phyloP scores from a whole-genome alignment of 1,140 invertebrate species.

The Sycobia sp. region DNA sequence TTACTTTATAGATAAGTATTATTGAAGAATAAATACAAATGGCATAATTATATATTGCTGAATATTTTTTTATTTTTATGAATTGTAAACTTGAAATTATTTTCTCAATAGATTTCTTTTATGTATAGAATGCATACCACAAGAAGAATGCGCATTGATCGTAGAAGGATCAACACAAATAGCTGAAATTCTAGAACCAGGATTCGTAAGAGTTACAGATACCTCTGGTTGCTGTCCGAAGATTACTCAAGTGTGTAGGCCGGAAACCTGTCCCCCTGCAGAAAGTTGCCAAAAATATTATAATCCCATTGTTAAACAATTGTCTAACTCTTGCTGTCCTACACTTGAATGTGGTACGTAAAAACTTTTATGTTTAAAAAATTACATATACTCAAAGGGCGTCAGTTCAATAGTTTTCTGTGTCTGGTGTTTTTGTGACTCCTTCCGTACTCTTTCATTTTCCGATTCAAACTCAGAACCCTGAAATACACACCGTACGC shows the following conservation, averaged over 20 bases:
- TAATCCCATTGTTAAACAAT: constrained; percentile 54
- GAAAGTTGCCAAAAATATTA: constrained; percentile 68
- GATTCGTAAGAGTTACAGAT: constrained; percentile 66
- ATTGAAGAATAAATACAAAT: neutral
- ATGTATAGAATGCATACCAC: constrained; percentile 69
- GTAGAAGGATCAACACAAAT: constrained; percentile 54
- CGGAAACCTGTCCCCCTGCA: constrained; percentile 65
- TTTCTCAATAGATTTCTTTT: neutral
- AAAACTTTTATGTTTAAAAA: no score
- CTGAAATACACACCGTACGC: no score
- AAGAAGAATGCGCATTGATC: constrained; percentile 68
- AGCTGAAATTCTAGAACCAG: constrained; percentile 61
- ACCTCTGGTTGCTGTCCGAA: constrained; percentile 73
- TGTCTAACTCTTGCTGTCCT: constrained; percentile 68
- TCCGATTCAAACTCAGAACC: no score
- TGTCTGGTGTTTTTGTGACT: no score
- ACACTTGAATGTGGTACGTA: constrained; percentile 67
- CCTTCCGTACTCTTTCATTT: no score
- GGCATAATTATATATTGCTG: no score
- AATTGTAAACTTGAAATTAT: no score
- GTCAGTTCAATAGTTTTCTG: no score
- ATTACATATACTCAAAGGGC: no score
- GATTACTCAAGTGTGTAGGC: constrained; percentile 65
- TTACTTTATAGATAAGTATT: no score
- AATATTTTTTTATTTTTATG: no score